These are phyloP conservation scores for Aleiodes leptofemur DNA, from an alignment of 2,888 invertebrate genomes.

Conservation along the genomic window DNA sequence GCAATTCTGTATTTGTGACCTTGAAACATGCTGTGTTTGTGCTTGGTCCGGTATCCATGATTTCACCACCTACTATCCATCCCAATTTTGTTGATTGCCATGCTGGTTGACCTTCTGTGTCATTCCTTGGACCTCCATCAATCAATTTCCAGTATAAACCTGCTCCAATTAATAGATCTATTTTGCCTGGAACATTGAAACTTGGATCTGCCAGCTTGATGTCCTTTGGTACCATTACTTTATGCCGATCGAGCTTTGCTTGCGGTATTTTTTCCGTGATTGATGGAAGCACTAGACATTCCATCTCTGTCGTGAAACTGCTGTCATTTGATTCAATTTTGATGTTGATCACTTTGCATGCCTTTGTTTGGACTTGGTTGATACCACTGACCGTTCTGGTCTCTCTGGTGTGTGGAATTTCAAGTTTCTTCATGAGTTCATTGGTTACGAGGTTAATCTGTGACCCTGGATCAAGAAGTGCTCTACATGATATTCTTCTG, in stretches of 20 bases:
- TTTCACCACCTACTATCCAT: too few relatives aligned
- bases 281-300: conserved; percentile 38
- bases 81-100: conserved; percentile 51
- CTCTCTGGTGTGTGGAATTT: conserved; percentile 29
- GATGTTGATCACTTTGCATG: neutral
- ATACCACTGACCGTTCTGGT: conserved; percentile 41
- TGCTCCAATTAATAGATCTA: conserved; percentile 26
- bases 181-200: conserved; percentile 11
- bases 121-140: conserved; percentile 30
- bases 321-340: conserved; percentile 4
- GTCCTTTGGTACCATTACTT: conserved; percentile 36
- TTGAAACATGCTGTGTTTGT: too few relatives aligned
- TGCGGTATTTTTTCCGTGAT: conserved; percentile 43
- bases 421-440: conserved; percentile 33
- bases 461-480: conserved; percentile 51
- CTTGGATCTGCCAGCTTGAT: conserved; percentile 35
- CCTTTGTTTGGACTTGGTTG: conserved; percentile 3
- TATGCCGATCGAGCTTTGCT: conserved; percentile 24
- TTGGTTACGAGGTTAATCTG: conserved; percentile 48
- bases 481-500: conserved; percentile 38
- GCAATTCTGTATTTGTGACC: too few relatives aligned
- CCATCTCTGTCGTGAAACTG: conserved; percentile 31
- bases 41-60: too few relatives aligned
- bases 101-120: conserved; percentile 24
- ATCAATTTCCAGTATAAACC: conserved; percentile 43